Evolutionary conservation across 2,888 invertebrate genomes (phyloP).

Genomic region (Apodemia duryi): DNA sequence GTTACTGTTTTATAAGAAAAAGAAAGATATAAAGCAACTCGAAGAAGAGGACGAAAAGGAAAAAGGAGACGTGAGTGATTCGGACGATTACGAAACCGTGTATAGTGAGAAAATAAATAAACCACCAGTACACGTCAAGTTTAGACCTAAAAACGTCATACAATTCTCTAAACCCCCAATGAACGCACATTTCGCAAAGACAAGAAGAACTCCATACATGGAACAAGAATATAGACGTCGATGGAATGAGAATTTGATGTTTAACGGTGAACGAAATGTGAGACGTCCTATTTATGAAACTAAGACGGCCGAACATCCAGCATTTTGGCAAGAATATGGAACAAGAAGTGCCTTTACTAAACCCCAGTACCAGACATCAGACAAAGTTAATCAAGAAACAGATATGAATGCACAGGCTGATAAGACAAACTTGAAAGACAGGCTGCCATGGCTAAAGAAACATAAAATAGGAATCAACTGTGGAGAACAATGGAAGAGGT

Average conservation of each 20-base stretch:
- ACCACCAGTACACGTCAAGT: not conserved
- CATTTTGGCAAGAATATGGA: slow-evolving; percentile 42
- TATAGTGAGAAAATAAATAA: slow-evolving; percentile 43
- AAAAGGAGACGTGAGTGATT: slow-evolving; percentile 40
- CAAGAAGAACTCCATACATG: slow-evolving; percentile 43
- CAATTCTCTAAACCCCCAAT: slow-evolving; percentile 14
- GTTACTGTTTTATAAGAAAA: too few species aligned
- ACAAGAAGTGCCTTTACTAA: slow-evolving; percentile 38
- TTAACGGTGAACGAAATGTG: slow-evolving; percentile 36
- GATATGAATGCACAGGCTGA: slow-evolving; percentile 16
- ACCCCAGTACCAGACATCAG: slow-evolving; percentile 11
- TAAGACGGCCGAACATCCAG: slow-evolving; percentile 22
- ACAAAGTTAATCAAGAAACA: slow-evolving; percentile 11
- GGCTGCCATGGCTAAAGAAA: slow-evolving; percentile 49
- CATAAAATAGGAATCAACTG: slow-evolving; percentile 45
- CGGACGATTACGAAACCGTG: slow-evolving; percentile 51
- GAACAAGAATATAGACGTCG: slow-evolving; percentile 56
- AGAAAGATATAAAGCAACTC: slow-evolving; percentile 29
- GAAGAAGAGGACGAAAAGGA: slow-evolving; percentile 31
- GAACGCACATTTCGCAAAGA: slow-evolving; percentile 19
- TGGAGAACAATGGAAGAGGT: slow-evolving; percentile 50
- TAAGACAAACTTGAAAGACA: slow-evolving; percentile 34
- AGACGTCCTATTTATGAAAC: not conserved
- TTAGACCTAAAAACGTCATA: slow-evolving; percentile 11
- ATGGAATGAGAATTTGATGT: slow-evolving; percentile 51